phyloP scores from a whole-genome alignment of 1,140 invertebrate genomes.

The Brachionus rotundiformis region DNA sequence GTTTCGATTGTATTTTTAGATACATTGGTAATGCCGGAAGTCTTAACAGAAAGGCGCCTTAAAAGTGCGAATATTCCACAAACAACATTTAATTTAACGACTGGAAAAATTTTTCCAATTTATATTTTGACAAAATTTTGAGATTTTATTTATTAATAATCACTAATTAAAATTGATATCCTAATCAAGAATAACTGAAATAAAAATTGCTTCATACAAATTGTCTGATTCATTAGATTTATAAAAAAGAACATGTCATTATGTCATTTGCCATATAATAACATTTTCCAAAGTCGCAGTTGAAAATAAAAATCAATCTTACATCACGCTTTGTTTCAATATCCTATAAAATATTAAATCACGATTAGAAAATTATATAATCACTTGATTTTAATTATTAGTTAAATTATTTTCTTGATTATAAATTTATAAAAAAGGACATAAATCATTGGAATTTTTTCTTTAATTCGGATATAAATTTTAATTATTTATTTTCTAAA shows the following conservation, averaged over 20 bases:
- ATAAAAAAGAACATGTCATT: not conserved
- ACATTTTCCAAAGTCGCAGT: not conserved
- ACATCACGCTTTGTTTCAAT: not conserved
- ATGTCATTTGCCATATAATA: not conserved
- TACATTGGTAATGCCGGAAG: too few relatives aligned
- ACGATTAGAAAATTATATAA: not conserved
- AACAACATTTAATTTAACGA: not conserved
- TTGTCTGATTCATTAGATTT: not conserved
- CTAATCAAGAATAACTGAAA: too few relatives aligned
- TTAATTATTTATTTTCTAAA: too few relatives aligned
- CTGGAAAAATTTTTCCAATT: not conserved
- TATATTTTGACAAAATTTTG: not conserved
- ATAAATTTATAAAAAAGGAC: too few relatives aligned
- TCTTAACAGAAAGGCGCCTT: too few relatives aligned
- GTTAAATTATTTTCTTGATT: not conserved
- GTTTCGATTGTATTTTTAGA: too few relatives aligned
- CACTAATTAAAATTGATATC: too few relatives aligned
- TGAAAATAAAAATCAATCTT: not conserved
- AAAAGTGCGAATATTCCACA: too few relatives aligned
- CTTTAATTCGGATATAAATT: too few relatives aligned
- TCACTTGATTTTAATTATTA: not conserved
- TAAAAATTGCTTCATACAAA: not conserved
- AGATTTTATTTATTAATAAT: not conserved
- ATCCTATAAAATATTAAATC: not conserved
- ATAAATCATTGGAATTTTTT: too few relatives aligned